These are phyloP conservation scores for Amphibalanus amphitrite DNA, from an alignment of 1,140 invertebrate genomes.

Conservation along the genomic window DNA sequence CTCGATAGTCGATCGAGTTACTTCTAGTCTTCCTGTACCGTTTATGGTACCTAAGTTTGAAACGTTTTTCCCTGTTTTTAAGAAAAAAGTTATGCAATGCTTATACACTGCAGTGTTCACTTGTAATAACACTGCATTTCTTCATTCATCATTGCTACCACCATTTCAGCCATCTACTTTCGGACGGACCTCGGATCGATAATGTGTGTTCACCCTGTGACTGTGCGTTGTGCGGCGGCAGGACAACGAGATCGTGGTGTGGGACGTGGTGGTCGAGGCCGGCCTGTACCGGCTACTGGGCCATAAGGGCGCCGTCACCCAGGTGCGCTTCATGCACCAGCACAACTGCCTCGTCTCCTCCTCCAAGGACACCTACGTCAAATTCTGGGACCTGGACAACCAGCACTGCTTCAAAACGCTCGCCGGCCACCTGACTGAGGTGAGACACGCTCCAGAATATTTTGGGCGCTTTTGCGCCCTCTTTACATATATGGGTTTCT, in stretches of 20 bases:
- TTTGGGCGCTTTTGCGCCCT: too few species aligned
- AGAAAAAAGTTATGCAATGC: too few species aligned
- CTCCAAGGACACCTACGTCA: constrained; percentile 87
- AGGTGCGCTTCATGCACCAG: constrained; percentile 53
- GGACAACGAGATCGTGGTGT: constrained; percentile 85
- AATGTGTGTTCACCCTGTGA: constrained; percentile 19
- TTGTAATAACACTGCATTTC: too few species aligned
- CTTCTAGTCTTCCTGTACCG: too few species aligned
- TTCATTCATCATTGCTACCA: too few species aligned
- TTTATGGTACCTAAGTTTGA: too few species aligned
- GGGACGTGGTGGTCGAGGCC: constrained; percentile 81
- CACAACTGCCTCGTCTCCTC: constrained; percentile 62
- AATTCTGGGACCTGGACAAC: constrained; percentile 92
- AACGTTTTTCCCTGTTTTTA: too few species aligned
- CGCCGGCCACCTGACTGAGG: constrained; percentile 35
- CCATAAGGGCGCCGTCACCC: constrained; percentile 83
- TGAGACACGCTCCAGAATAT: constrained; percentile 18
- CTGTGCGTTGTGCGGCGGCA: constrained; percentile 26
- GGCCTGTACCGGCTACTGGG: constrained; percentile 76
- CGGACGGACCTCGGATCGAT: too few species aligned
- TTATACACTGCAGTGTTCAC: too few species aligned
- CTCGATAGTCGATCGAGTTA: too few species aligned
- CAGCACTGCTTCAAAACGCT: constrained; percentile 92
- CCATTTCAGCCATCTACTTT: too few species aligned
- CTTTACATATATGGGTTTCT: too few species aligned